A percentile compares a stretch with the other conserved stretches of the same genome.
These are phyloP conservation scores for Nycticebus coucang DNA, from an alignment of 2,113 vertebrate genomes.

Conservation along the genomic window DNA sequence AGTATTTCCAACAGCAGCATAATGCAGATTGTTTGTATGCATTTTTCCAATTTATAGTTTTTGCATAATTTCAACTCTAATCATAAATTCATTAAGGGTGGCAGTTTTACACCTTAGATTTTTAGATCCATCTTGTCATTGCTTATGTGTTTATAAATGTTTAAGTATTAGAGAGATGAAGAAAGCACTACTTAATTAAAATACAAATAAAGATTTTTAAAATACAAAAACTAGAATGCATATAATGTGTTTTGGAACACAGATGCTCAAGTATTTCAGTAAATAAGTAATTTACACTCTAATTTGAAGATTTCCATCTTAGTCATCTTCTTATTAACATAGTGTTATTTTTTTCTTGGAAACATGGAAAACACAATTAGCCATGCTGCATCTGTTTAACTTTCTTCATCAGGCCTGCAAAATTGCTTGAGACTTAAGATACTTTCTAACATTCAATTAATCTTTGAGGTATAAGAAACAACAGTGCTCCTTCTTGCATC, in stretches of 20 bases:
- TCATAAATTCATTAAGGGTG: not conserved
- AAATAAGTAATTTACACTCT: not conserved
- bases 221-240: not conserved
- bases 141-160: not conserved
- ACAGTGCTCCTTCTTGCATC: not conserved
- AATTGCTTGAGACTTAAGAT: conserved; percentile 19
- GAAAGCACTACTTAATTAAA: not conserved
- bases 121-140: not conserved
- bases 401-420: not conserved
- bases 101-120: not conserved
- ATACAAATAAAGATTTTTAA: not conserved
- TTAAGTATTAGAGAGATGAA: not conserved
- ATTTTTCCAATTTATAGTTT: not conserved
- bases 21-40: not conserved
- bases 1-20: not conserved
- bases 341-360: not conserved
- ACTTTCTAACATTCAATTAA: conserved; percentile 26
- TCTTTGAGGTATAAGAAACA: not conserved
- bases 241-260: not conserved
- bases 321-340: not conserved
- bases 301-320: conserved; percentile 1
- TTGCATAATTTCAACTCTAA: not conserved
- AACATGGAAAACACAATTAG: not conserved
- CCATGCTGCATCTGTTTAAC: not conserved
- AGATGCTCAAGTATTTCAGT: not conserved